A percentile compares a stretch with the other conserved stretches of the same genome.
Conservation (phyloP, 2,888 invertebrate genomes). For the Conops quadrifasciatus region DNA sequence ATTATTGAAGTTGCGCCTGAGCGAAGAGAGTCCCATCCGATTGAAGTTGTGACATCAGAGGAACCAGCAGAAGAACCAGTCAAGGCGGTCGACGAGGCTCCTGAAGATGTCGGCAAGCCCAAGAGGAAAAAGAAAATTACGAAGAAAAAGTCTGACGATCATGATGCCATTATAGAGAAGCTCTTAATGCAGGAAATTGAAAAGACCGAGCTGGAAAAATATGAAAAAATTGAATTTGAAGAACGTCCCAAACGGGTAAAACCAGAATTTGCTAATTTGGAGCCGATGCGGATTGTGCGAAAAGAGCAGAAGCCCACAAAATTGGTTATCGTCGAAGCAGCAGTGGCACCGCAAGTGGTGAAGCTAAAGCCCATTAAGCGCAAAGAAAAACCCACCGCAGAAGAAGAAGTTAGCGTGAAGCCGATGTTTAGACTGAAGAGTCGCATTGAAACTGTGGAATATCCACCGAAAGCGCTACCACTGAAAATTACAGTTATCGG, state of each 20-base stretch:
- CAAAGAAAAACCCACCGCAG: constrained; percentile 64
- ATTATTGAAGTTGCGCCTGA: constrained; percentile 55
- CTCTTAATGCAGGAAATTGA: constrained; percentile 62
- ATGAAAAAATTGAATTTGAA: constrained; percentile 65
- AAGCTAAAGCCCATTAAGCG: constrained; percentile 70
- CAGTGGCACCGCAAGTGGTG: constrained; percentile 70
- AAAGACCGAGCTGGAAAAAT: constrained; percentile 65
- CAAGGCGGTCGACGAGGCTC: constrained; percentile 44
- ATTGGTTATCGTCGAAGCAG: constrained; percentile 70
- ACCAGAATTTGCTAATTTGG: constrained; percentile 56
- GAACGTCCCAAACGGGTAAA: constrained; percentile 60
- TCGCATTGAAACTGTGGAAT: constrained; percentile 71
- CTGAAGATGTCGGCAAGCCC: constrained; percentile 44
- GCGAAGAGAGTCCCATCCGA: constrained; percentile 56
- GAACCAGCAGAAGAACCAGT: constrained; percentile 49
- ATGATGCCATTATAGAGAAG: constrained; percentile 61
- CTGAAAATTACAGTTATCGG: constrained; percentile 69
- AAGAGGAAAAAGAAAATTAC: constrained; percentile 58
- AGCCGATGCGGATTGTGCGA: constrained; percentile 71
- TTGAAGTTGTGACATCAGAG: constrained; percentile 56
- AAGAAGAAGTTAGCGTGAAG: constrained; percentile 70
- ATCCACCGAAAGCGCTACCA: constrained; percentile 70
- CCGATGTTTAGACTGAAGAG: constrained; percentile 74
- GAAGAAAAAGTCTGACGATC: constrained; percentile 61
- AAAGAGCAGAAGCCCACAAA: constrained; percentile 72